These are phyloP conservation scores for Lacerta viridis DNA, from an alignment of 2,797 vertebrate species.

Conservation along the genomic window DNA sequence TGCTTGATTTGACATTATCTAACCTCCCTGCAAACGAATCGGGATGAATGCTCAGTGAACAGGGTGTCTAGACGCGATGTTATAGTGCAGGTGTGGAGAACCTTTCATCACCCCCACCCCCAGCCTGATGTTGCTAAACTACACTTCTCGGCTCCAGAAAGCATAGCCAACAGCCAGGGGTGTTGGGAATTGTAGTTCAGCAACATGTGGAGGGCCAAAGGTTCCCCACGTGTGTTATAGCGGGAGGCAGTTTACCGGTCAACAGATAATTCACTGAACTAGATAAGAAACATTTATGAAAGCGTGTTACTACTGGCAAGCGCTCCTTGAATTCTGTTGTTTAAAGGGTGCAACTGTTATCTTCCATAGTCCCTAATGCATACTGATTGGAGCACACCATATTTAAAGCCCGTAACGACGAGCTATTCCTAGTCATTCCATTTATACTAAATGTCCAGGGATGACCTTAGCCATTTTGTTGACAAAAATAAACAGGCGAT, in stretches of 20 bases:
- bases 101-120: too few relatives aligned
- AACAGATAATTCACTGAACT: background rate
- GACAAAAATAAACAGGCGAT: conserved; percentile 2
- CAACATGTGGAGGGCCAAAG: too few relatives aligned
- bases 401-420: background rate
- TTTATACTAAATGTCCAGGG: background rate
- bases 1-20: too few relatives aligned
- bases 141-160: too few relatives aligned
- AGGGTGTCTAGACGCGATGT: too few relatives aligned
- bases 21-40: too few relatives aligned
- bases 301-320: background rate
- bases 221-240: too few relatives aligned
- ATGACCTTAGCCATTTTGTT: conserved; percentile 1
- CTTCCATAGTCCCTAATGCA: background rate
- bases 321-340: background rate
- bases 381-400: background rate
- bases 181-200: too few relatives aligned
- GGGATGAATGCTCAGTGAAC: too few relatives aligned
- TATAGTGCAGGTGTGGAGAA: too few relatives aligned
- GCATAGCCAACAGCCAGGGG: too few relatives aligned
- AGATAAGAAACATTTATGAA: background rate
- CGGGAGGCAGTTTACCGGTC: background rate
- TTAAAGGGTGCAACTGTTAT: background rate
- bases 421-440: background rate
- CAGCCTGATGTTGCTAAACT: too few relatives aligned